Evolutionary conservation across 2,888 invertebrate genomes (phyloP), one percentile per base, ranked within the genome.

Genomic region (Pyrocoelia pectoralis): DNA sequence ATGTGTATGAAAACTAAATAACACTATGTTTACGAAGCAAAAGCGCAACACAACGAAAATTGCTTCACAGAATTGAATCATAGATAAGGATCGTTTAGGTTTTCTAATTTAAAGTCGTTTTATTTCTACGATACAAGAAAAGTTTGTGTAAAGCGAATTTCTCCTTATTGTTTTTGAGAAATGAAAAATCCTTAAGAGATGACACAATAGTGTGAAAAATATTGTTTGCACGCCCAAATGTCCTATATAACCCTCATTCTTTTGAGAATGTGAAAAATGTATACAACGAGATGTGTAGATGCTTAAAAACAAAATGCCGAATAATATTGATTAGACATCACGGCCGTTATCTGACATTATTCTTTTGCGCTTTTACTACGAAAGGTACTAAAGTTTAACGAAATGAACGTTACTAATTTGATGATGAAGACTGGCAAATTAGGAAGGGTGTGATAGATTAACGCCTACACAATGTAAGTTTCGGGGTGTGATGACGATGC

Each of bases 101-200:
- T 46, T 18, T 46, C 46, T 46, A 46, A 46, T 46, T 46, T 46
- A 46, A 46, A 17, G 2, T 14, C 15, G n/a, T 43, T 43, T 43
- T 43, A 43, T 43, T 43, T 8, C 14, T 8, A 8, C 43, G 12
- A 17, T 46, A 17, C 46, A 33, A 8, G 17, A 46, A 46, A 1
- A 46, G 46, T 46, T 10, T 17, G 17, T 46, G 17, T 46, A 46
- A 46, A 46, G 17, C n/a, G n/a, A 5, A 46, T 18, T 46, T 17
- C 8, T 15, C 2, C 17, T 46, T 46, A 17, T 46, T 46, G 46
- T 46, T 18, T 46, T 18, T 46, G n/a, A 4, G 46, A 46, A 46
- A 33, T 33, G 33, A 33, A 33, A 33, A 33, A 33, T 33, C 8
- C 33, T 33, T 6, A 33, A 33, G 33, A 8, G 2, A 33, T n/a